Conservation (phyloP, 2,797 vertebrate genomes). For the Chrysocyon brachyurus region DNA sequence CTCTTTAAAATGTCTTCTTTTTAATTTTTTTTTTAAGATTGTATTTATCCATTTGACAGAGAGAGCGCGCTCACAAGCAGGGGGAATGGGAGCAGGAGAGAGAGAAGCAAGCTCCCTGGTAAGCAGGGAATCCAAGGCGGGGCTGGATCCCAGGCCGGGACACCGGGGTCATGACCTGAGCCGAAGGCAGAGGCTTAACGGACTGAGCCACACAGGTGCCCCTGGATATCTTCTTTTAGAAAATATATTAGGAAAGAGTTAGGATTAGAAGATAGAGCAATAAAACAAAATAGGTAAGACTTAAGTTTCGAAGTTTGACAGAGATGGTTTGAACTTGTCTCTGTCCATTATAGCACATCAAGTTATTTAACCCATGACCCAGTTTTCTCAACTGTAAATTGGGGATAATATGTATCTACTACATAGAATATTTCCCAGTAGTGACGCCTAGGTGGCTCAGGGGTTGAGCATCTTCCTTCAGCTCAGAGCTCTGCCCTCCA, state of each 20-base stretch:
- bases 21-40: too few relatives aligned
- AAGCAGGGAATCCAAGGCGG: too few relatives aligned
- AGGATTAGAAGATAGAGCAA: neutral
- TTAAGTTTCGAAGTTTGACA: constrained; percentile 12
- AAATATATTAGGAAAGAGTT: constrained; percentile 29
- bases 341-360: neutral
- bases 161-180: too few relatives aligned
- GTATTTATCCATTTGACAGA: too few relatives aligned
- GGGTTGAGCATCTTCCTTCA: too few relatives aligned
- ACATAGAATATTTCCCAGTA: neutral
- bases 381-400: constrained; percentile 33
- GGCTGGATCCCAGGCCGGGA: too few relatives aligned
- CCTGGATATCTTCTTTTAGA: neutral
- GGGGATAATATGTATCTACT: neutral
- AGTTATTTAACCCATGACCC: constrained; percentile 9
- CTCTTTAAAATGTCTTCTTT: constrained; percentile 39
- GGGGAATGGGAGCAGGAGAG: too few relatives aligned
- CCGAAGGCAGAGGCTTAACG: too few relatives aligned
- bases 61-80: too few relatives aligned
- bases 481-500: too few relatives aligned
- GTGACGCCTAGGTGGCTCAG: neutral
- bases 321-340: constrained; percentile 26
- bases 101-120: too few relatives aligned
- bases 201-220: too few relatives aligned
- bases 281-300: constrained; percentile 19